These are phyloP conservation scores for Litoditis marina DNA, from an alignment of 2,888 invertebrate species.

Conservation along the genomic window DNA sequence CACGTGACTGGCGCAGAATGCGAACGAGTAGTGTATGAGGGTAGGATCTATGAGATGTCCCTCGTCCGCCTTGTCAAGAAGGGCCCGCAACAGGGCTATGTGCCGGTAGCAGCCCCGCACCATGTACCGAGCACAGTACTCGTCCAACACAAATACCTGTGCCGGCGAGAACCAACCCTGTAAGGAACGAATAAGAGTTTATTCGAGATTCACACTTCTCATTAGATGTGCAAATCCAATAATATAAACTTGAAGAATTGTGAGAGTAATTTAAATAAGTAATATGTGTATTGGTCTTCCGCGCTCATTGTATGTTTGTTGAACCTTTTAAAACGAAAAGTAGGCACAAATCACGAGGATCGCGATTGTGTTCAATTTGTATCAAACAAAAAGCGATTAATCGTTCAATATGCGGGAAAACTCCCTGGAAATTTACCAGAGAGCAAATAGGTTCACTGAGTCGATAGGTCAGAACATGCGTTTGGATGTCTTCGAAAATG, in stretches of 20 bases:
- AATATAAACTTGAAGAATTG: too few species aligned
- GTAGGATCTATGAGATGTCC: constrained; percentile 95
- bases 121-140: constrained; percentile 94
- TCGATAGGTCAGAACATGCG: constrained; percentile 86
- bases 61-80: constrained; percentile 76
- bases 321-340: not conserved
- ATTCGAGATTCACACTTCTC: too few species aligned
- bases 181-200: not conserved
- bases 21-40: constrained; percentile 96
- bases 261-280: not conserved
- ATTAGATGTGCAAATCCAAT: too few species aligned
- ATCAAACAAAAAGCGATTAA: too few species aligned
- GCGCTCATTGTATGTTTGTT: not conserved
- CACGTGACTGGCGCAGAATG: constrained; percentile 98
- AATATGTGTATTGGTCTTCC: not conserved
- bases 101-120: constrained; percentile 89
- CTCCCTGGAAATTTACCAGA: constrained; percentile 75
- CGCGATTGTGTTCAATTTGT: too few species aligned
- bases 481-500: constrained; percentile 86
- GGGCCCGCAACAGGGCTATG: constrained; percentile 88
- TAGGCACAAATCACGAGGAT: too few species aligned
- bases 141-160: constrained; percentile 95
- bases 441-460: constrained; percentile 97
- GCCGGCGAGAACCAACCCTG: constrained; percentile 99
- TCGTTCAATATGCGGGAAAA: too few species aligned